A percentile compares a stretch with the other conserved stretches of the same genome.
phyloP scores from a whole-genome alignment of 30 jellyfish, hydroid and myxozoan genomes.

The Clytia hemisphaerica region DNA sequence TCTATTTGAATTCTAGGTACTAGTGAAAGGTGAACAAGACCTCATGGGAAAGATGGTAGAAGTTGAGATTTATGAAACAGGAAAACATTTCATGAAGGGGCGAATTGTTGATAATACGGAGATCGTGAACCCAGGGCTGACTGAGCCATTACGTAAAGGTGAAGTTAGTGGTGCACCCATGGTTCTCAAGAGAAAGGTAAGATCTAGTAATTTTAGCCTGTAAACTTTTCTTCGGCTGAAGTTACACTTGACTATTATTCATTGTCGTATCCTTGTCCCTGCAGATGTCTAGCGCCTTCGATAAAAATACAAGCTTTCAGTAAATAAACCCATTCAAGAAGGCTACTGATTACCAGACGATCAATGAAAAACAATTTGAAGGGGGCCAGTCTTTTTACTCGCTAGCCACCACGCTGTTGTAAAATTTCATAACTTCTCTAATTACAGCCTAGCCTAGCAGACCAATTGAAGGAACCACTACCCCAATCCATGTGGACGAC shows the following conservation, averaged over 20 bases:
- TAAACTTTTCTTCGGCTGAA: no score
- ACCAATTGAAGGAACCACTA: background rate
- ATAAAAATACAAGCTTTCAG: no score
- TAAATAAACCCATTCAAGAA: no score
- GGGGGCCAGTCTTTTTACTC: no score
- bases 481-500: slow-evolving; percentile 25
- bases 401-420: no score
- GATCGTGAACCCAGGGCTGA: slow-evolving; percentile 53
- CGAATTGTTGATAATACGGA: slow-evolving; percentile 32
- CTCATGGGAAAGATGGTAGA: slow-evolving; percentile 91
- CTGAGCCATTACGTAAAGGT: slow-evolving; percentile 65
- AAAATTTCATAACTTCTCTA: no score
- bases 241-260: no score
- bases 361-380: no score
- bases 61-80: slow-evolving; percentile 83
- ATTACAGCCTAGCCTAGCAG: no score
- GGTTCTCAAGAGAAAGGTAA: slow-evolving; percentile 7
- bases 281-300: no score
- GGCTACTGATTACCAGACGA: no score
- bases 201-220: background rate
- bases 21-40: slow-evolving; percentile 51
- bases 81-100: slow-evolving; percentile 86
- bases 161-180: slow-evolving; percentile 69
- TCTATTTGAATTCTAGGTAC: slow-evolving; percentile 39
- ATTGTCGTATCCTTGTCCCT: no score